A percentile compares a stretch with the other conserved stretches of the same genome.
phyloP scores from a whole-genome alignment of 1,140 invertebrate genomes.

The Philotrypesis tridentata region DNA sequence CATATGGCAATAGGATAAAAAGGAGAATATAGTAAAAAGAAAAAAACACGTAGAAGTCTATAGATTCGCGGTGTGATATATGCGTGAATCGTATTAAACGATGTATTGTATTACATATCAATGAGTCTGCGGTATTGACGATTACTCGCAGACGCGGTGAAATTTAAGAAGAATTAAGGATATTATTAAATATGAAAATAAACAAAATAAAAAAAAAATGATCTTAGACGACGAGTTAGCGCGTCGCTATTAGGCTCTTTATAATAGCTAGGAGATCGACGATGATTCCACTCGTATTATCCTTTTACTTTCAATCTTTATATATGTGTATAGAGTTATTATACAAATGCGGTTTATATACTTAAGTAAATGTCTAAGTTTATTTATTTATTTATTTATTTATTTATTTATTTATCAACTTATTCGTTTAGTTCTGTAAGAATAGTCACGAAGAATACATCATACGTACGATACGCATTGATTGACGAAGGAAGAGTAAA shows the following conservation, averaged over 20 bases:
- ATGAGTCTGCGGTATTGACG: conserved; percentile 37
- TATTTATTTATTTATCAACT: background rate
- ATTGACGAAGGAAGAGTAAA: background rate
- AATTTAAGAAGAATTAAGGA: conserved; percentile 6
- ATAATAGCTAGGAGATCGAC: conserved; percentile 45
- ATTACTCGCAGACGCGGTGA: conserved; percentile 10
- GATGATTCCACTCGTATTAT: conserved; percentile 49
- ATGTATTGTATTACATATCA: conserved; percentile 51
- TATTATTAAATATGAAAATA: background rate
- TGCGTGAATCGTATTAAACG: conserved; percentile 42
- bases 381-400: conserved; percentile 11
- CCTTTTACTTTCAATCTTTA: conserved; percentile 28
- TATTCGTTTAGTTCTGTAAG: background rate
- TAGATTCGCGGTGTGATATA: conserved; percentile 43
- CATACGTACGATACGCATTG: background rate
- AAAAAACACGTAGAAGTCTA: conserved; percentile 11
- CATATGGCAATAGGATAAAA: background rate
- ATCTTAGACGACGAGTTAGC: conserved; percentile 48
- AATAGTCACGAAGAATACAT: background rate
- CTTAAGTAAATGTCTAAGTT: background rate
- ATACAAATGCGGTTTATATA: too few species aligned
- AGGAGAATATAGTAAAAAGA: background rate
- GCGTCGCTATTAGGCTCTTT: conserved; percentile 49
- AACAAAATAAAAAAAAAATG: conserved; percentile 8
- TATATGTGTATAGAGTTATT: background rate